Base-by-base conservation (phyloP, 2,888 invertebrate species). In the Andrena trimmerana region DNA sequence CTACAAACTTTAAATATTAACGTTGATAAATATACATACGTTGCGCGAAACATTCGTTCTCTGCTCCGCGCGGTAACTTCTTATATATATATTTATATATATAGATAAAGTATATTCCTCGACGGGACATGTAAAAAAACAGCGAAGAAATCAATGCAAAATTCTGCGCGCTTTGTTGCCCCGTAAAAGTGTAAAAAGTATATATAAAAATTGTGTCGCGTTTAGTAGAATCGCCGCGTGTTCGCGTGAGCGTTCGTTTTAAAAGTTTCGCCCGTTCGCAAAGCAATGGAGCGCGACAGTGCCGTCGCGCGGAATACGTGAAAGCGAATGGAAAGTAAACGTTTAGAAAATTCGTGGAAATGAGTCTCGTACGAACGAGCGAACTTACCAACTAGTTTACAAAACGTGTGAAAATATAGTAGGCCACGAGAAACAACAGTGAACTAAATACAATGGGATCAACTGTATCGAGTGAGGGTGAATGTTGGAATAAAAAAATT, bases 31-130 rank as follows among this genome's bases (percentile, higher is more conserved):
- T 86, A 86, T 80, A 83, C 74, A 80, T 83, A 77, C 68, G 63
- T 42, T 84, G 78, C 70, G 68, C 68, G 71, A 84, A 87, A 84
- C 74, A 81, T 75, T 84, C 76, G 72, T 84, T 83, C 63, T 68
- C 59, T 81, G 75, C 78, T 83, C 81, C 78, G 79, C 86, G 81
- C 86, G 87, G 88, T 90, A 89, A 90, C 88, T 90, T 82, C 81
- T 84, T 86, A 85, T 78, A 81, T 77, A 81, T 73, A 62, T 75
- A 67, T 24, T 27, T 77, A 50, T 86, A 80, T 73, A 62, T 72
- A 63, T 78, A 78, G 54, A 78, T 71, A 63, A 33, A 63, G 59
- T 75, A 72, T 68, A 65, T 77, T 79, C 73, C 24, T 73, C 67
- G 62, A 70, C 69, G 75, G 69, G 78, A 84, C 79, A 69, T 86